These are phyloP conservation scores for Brienomyrus brachyistius DNA, from an alignment of 2,113 vertebrate genomes.

Conservation along the genomic window DNA sequence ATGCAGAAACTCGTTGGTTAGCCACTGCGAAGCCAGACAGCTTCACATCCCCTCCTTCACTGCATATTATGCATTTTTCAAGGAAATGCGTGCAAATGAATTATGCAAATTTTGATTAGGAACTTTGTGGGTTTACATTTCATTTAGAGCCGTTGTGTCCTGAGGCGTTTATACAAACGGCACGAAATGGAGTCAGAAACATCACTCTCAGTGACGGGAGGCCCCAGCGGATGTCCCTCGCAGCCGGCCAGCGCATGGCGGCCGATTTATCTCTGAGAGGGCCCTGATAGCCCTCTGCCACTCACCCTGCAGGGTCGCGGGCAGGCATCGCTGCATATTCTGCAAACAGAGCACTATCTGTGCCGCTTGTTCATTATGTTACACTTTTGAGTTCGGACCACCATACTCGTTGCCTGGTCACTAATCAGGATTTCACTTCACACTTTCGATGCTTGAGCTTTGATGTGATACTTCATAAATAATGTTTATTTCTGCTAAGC, in stretches of 20 bases:
- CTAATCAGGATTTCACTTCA: conserved; percentile 40
- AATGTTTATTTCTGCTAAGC: background rate
- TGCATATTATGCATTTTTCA: conserved; percentile 58
- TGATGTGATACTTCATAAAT: conserved; percentile 24
- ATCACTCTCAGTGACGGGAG: conserved; percentile 56
- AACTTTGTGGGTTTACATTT: conserved; percentile 65
- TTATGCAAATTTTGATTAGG: conserved; percentile 75
- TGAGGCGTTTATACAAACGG: conserved; percentile 56
- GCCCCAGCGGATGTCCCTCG: conserved; percentile 56
- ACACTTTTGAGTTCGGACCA: conserved; percentile 42
- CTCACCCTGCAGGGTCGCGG: conserved; percentile 54
- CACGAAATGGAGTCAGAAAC: conserved; percentile 58
- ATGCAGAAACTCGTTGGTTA: conserved; percentile 47
- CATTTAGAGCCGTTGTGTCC: conserved; percentile 61
- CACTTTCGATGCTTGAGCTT: conserved; percentile 31
- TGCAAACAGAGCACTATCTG: conserved; percentile 36
- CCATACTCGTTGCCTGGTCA: conserved; percentile 27
- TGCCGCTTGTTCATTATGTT: conserved; percentile 46
- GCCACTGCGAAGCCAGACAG: conserved; percentile 50
- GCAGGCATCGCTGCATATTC: conserved; percentile 46
- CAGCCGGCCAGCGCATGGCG: conserved; percentile 40
- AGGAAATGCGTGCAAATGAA: conserved; percentile 70
- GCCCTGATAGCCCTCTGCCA: conserved; percentile 62
- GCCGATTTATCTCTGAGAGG: conserved; percentile 68
- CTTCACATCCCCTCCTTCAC: conserved; percentile 56